Conservation (phyloP, 1,140 invertebrate genomes). For the Berghia stephanieae region DNA sequence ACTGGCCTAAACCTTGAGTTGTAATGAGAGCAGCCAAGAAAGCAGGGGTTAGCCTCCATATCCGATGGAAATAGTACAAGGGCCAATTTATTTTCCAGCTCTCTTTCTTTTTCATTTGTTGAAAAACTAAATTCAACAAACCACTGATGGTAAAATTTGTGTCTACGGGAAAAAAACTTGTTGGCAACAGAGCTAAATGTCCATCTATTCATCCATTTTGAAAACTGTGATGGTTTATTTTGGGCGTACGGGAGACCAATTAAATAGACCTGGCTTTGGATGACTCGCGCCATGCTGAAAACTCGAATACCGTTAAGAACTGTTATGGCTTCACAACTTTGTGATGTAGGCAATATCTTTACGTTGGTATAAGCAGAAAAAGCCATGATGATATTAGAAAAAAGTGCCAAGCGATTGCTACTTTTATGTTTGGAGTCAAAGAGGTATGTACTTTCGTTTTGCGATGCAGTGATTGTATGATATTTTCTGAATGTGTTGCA, state of each 20-base stretch:
- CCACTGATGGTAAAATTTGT: conserved; percentile 66
- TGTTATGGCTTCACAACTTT: conserved; percentile 39
- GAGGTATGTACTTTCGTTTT: no score
- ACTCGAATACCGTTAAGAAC: conserved; percentile 67
- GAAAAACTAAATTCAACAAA: conserved; percentile 70
- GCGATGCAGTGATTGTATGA: no score
- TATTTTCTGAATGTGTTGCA: no score
- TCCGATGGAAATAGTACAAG: conserved; percentile 60
- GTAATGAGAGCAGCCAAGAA: conserved; percentile 71
- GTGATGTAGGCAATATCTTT: conserved; percentile 46
- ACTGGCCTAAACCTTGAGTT: conserved; percentile 77
- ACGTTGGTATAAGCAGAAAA: conserved; percentile 52
- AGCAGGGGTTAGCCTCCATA: conserved; percentile 44
- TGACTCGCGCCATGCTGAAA: conserved; percentile 92
- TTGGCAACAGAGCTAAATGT: conserved; percentile 64
- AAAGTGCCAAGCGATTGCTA: no score
- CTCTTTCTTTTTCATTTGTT: conserved; percentile 62
- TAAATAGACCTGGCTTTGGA: conserved; percentile 84
- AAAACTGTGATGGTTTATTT: no score
- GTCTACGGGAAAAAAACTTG: conserved; percentile 50
- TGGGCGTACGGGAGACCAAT: no score
- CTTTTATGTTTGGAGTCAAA: no score
- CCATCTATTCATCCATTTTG: no score
- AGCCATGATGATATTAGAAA: conserved; percentile 41
- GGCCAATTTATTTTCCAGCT: conserved; percentile 34